Evolutionary conservation across 53 echinoderm and acorn worm genomes (phyloP).

Genomic region (Zoroaster sp.): DNA sequence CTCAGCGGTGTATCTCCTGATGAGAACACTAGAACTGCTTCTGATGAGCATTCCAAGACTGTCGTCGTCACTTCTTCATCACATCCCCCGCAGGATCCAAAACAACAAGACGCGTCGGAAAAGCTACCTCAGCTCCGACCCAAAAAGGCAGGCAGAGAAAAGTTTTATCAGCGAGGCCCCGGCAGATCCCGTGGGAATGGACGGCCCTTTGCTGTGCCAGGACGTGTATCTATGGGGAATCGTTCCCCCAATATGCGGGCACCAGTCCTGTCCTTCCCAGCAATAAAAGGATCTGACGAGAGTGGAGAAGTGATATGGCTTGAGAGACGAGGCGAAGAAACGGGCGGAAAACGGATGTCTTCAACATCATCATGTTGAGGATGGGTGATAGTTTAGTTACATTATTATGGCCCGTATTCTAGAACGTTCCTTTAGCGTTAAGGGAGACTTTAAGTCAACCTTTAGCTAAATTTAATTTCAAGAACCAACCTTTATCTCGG

Average conservation of each 20-base stretch:
- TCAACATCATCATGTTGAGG: constrained; percentile 59
- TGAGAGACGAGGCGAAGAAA: constrained; percentile 49
- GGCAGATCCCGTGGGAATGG: constrained; percentile 40
- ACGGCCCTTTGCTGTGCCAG: constrained; percentile 55
- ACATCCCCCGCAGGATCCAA: constrained; percentile 48
- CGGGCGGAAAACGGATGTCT: constrained; percentile 9
- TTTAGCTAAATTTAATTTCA: too few species aligned
- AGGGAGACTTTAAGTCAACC: too few species aligned
- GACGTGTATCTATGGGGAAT: constrained; percentile 36
- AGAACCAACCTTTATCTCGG: too few species aligned
- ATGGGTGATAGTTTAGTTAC: not conserved
- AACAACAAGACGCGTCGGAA: constrained; percentile 28
- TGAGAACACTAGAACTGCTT: not conserved
- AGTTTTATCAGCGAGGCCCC: constrained; percentile 23
- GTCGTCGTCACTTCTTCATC: constrained; percentile 56
- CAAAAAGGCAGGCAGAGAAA: not conserved
- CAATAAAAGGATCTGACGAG: constrained; percentile 21
- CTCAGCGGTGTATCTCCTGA: not conserved
- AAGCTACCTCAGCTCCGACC: constrained; percentile 40
- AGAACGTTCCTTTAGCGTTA: too few species aligned
- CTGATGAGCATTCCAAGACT: not conserved
- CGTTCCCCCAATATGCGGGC: constrained; percentile 19
- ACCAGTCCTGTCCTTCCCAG: constrained; percentile 40
- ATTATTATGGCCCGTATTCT: too few species aligned
- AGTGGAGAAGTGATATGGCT: constrained; percentile 61